phyloP scores from a whole-genome alignment of 2,888 invertebrate genomes.

The Limnephilus auricula region DNA sequence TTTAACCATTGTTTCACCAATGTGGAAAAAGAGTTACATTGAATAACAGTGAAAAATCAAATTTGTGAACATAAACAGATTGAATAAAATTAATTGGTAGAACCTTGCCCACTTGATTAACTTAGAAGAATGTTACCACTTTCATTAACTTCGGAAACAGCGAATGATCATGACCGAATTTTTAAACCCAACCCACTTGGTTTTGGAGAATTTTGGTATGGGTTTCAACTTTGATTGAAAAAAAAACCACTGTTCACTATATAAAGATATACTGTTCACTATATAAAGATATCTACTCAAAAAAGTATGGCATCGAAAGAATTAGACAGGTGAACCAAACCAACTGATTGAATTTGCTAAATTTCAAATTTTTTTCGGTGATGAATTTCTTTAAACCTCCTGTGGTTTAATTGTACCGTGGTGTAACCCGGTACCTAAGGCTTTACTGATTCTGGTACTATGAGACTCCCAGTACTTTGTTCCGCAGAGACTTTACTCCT shows the following conservation, averaged over 20 bases:
- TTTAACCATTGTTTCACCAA: too few species aligned
- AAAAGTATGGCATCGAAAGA: too few species aligned
- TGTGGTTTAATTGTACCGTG: neutral
- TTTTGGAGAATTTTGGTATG: neutral
- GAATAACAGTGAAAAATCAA: too few species aligned
- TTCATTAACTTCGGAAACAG: neutral
- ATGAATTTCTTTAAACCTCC: too few species aligned
- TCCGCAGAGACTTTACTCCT: constrained; percentile 45
- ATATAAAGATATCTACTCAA: too few species aligned
- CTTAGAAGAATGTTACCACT: too few species aligned
- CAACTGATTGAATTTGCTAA: too few species aligned
- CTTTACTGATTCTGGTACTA: constrained; percentile 56
- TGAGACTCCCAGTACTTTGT: constrained; percentile 34
- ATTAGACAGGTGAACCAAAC: too few species aligned
- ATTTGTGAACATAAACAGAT: too few species aligned
- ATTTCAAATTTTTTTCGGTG: too few species aligned
- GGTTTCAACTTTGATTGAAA: neutral
- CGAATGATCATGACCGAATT: neutral
- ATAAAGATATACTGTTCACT: neutral
- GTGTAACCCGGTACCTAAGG: constrained; percentile 13
- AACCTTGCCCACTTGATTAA: too few species aligned
- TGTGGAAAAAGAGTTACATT: neutral
- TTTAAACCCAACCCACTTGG: neutral
- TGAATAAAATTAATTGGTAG: too few species aligned
- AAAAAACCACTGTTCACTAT: neutral